Conservation (phyloP, 2,888 invertebrate species). For the Synergus japonicus region DNA sequence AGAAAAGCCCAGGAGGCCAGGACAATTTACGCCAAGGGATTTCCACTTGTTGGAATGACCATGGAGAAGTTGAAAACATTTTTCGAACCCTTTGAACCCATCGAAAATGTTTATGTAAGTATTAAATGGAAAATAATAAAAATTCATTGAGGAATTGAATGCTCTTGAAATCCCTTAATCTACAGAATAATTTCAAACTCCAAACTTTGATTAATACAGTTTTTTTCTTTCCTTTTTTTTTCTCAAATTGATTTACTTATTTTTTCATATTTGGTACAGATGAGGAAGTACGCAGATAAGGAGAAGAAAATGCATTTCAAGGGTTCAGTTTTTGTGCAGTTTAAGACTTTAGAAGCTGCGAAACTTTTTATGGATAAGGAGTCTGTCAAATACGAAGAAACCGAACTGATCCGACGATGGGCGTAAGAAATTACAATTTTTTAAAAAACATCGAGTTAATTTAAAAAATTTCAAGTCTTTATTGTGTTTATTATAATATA, state of each 20-base stretch:
- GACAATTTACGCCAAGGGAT: conserved; percentile 93
- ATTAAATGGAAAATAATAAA: not conserved
- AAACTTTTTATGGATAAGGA: conserved; percentile 87
- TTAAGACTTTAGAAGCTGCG: conserved; percentile 88
- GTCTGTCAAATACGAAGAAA: conserved; percentile 83
- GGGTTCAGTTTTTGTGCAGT: conserved; percentile 95
- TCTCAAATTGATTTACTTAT: not conserved
- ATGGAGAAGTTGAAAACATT: conserved; percentile 87
- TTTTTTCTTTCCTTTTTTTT: too few relatives aligned
- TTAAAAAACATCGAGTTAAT: not conserved
- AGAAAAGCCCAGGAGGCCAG: conserved; percentile 87
- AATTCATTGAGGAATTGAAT: too few relatives aligned
- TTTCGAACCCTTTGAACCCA: conserved; percentile 83
- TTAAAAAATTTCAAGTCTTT: too few relatives aligned
- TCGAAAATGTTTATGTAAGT: conserved; percentile 76
- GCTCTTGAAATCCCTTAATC: too few relatives aligned
- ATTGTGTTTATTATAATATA: not conserved
- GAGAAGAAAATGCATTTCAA: conserved; percentile 86
- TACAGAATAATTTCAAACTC: too few relatives aligned
- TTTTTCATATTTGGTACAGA: conserved; percentile 66
- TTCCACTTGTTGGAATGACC: conserved; percentile 83
- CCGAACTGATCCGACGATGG: conserved; percentile 83
- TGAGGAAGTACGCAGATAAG: conserved; percentile 81
- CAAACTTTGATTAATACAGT: too few relatives aligned
- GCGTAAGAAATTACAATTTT: conserved; percentile 78